Base-by-base conservation (phyloP, 2,113 vertebrate species). In the Amia ocellicauda region DNA sequence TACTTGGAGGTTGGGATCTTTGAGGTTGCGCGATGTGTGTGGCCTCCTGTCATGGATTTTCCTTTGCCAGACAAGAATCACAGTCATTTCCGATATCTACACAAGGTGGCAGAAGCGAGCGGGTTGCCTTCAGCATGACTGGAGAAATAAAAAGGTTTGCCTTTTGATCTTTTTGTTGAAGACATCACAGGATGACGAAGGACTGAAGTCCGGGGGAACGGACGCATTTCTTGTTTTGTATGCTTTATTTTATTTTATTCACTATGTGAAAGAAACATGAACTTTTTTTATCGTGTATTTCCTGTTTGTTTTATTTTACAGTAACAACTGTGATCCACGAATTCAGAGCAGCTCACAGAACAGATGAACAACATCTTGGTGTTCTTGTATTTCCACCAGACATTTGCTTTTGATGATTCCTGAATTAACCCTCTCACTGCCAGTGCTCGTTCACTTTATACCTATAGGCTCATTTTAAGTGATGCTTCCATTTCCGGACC, bases 321-420 rank as follows among this genome's bases (percentile, higher is more conserved):
- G 73, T 65, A 67, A 69, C 70, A 69, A 79, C 74, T 85, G 82
- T 83, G 80, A 83, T 84, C 62, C 69, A 54, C 74, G 64, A 76
- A 75, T 82, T 80, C 71, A 78, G 81, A 71, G 83, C 87, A 87
- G 85, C 85, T 85, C 77, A 76, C 74, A 76, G 63, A 79, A 72
- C 75, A 76, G 63, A 66, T 50, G 43, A 20, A 68, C 52, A 62
- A 63, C 67, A 66, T 53, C 62, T 66, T 40, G 43, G 49, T 72
- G 67, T 68, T 70, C 62, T 62, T 59, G 68, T 78, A 69, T 81
- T 86, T 85, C 80, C 83, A 74, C 70, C 67, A 76, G 62, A 74
- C 71, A 58, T 78, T 52, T 66, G 57, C 75, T 77, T 71, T 76
- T 71, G 74, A 86, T 86, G 84, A 90, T 89, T 90, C 88, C 86